A percentile compares a stretch with the other conserved stretches of the same genome.
Evolutionary conservation across 2,797 vertebrate species (phyloP).

Genomic region (Microctenopoma stevenorrisi): DNA sequence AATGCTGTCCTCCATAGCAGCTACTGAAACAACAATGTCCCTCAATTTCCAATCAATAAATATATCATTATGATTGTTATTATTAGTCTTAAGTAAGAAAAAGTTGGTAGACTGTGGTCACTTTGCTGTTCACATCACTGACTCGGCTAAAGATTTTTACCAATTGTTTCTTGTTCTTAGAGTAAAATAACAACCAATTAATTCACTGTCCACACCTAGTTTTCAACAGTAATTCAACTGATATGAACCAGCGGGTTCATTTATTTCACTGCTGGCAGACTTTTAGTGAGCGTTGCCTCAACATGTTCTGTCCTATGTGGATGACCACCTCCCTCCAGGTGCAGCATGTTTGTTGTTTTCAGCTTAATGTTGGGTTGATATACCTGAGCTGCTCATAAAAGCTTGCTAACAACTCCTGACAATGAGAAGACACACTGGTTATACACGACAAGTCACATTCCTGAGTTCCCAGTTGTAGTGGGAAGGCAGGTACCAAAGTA

Average conservation of each 20-base stretch:
- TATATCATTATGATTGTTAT: too few relatives aligned
- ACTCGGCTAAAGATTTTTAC: background rate
- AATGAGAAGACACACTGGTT: slow-evolving; percentile 46
- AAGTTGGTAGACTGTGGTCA: too few relatives aligned
- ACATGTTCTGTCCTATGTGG: slow-evolving; percentile 6
- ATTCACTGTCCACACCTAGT: slow-evolving; percentile 7
- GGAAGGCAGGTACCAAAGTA: background rate
- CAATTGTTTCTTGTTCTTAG: background rate
- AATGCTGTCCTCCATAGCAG: too few relatives aligned
- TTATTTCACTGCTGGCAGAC: background rate
- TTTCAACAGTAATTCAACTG: rapidly evolving
- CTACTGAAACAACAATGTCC: too few relatives aligned
- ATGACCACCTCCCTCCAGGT: slow-evolving; percentile 2
- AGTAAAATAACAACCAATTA: background rate
- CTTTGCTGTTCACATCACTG: background rate
- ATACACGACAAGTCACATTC: slow-evolving; percentile 62
- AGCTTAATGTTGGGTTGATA: background rate
- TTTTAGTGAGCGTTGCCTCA: background rate
- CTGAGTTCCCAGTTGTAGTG: slow-evolving; percentile 16
- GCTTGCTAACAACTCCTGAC: background rate
- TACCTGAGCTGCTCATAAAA: background rate
- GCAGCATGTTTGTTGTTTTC: slow-evolving; percentile 1
- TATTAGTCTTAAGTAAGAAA: too few relatives aligned
- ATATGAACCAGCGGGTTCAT: background rate
- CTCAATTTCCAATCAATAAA: too few relatives aligned